Evolutionary conservation across 2,888 invertebrate genomes (phyloP).

Genomic region (Xestia c-nigrum): DNA sequence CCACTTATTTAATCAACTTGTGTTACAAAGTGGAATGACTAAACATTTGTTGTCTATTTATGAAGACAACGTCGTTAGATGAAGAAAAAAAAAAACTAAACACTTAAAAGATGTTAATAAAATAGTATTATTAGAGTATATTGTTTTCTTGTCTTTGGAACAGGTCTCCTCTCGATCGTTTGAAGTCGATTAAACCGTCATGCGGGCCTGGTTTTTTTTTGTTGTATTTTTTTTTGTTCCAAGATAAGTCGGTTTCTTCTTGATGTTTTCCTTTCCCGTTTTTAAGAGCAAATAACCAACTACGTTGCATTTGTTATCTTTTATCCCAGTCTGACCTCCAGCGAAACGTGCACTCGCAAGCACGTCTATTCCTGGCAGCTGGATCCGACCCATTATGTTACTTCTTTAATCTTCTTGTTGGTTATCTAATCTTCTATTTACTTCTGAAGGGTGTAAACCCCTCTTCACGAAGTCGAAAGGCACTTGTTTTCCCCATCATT

Average conservation of each 20-base stretch:
- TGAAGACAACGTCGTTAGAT: background rate
- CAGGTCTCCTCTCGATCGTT: background rate
- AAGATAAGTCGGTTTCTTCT: too few relatives aligned
- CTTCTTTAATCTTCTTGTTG: background rate
- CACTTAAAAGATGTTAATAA: too few relatives aligned
- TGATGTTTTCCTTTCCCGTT: background rate
- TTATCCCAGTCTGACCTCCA: too few relatives aligned
- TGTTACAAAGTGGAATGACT: background rate
- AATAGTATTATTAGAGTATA: too few relatives aligned
- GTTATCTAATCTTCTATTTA: too few relatives aligned
- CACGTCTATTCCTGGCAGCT: background rate
- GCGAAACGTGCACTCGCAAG: background rate
- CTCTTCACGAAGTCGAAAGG: too few relatives aligned
- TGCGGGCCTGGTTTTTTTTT: too few relatives aligned
- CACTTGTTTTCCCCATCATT: too few relatives aligned
- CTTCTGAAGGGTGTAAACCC: too few relatives aligned
- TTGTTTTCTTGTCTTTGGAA: background rate
- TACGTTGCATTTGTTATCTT: too few relatives aligned
- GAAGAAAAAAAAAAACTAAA: background rate
- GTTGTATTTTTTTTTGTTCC: too few relatives aligned
- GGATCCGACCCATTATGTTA: background rate
- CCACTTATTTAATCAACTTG: background rate
- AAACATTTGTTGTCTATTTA: background rate
- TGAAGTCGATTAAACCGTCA: too few relatives aligned
- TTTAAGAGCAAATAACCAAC: background rate